A percentile compares a stretch with the other conserved stretches of the same genome.
Conservation (phyloP, 2,113 vertebrate genomes). For the Sminthopsis crassicaudata region DNA sequence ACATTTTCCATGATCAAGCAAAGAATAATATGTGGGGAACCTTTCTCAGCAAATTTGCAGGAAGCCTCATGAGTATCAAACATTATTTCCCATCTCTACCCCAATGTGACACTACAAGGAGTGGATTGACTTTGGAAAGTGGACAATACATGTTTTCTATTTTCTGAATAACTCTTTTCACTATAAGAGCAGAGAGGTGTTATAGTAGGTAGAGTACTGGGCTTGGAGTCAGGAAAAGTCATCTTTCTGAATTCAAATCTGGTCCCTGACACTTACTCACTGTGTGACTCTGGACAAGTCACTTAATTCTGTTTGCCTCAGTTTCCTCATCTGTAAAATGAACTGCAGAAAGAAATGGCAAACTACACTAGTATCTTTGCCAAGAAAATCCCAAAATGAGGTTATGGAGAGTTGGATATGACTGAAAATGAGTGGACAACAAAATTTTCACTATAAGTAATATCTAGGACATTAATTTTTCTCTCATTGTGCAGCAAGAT, state of each 20-base stretch:
- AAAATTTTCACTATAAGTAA: not conserved
- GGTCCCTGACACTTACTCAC: not conserved
- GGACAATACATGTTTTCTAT: slow-evolving; percentile 19
- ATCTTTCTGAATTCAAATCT: too few relatives aligned
- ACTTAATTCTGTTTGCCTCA: not conserved
- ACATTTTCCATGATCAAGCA: slow-evolving; percentile 21
- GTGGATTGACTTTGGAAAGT: slow-evolving; percentile 4
- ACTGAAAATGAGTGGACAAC: not conserved
- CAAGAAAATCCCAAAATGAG: not conserved
- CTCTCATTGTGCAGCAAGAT: not conserved
- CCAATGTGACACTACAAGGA: not conserved
- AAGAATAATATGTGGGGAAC: slow-evolving; percentile 14
- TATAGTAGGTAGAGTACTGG: not conserved
- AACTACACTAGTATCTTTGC: not conserved
- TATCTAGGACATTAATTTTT: slow-evolving; percentile 9
- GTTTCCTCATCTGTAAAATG: not conserved
- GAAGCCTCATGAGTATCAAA: not conserved
- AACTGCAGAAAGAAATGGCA: not conserved
- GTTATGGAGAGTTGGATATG: not conserved
- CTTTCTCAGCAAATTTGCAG: slow-evolving; percentile 25
- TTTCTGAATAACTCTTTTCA: slow-evolving; percentile 34
- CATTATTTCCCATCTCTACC: not conserved
- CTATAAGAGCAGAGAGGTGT: not conserved
- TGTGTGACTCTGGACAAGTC: not conserved
- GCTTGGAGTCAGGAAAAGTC: not conserved